Evolutionary conservation across 2,888 invertebrate genomes (phyloP).

Genomic region (Tubulanus polymorphus): DNA sequence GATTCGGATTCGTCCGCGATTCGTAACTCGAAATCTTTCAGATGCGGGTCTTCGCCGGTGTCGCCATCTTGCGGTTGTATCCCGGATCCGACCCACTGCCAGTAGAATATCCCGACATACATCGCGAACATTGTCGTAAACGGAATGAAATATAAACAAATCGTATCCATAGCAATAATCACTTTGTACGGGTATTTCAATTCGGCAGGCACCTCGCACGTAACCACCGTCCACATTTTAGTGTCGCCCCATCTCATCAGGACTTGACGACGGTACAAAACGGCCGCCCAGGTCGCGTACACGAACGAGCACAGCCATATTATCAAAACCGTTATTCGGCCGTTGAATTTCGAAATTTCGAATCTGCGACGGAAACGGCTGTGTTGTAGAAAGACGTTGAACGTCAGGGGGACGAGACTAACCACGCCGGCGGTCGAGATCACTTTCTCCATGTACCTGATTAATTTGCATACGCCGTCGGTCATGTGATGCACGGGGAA

Average conservation of each 20-base stretch:
- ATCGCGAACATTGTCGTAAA: not conserved
- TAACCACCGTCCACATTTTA: not conserved
- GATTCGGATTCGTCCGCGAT: too few relatives aligned
- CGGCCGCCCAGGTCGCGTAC: not conserved
- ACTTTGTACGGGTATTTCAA: not conserved
- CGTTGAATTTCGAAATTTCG: too few relatives aligned
- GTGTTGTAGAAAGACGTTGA: not conserved
- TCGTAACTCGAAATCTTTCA: too few relatives aligned
- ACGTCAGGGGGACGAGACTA: not conserved
- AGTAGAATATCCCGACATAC: not conserved
- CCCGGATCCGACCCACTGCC: too few relatives aligned
- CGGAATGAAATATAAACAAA: not conserved
- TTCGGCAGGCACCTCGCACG: not conserved
- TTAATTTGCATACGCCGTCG: not conserved
- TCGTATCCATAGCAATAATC: not conserved
- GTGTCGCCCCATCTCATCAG: not conserved
- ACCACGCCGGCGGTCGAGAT: not conserved
- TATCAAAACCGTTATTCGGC: too few relatives aligned
- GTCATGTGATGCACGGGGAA: not conserved
- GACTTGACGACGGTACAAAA: not conserved
- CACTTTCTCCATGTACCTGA: not conserved
- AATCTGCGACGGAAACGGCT: too few relatives aligned
- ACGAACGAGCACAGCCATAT: not conserved
- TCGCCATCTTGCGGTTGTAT: too few relatives aligned
- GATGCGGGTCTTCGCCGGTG: not conserved